These are phyloP conservation scores for Coptodon bakossiorum DNA, from an alignment of 2,113 vertebrate species.

Conservation along the genomic window DNA sequence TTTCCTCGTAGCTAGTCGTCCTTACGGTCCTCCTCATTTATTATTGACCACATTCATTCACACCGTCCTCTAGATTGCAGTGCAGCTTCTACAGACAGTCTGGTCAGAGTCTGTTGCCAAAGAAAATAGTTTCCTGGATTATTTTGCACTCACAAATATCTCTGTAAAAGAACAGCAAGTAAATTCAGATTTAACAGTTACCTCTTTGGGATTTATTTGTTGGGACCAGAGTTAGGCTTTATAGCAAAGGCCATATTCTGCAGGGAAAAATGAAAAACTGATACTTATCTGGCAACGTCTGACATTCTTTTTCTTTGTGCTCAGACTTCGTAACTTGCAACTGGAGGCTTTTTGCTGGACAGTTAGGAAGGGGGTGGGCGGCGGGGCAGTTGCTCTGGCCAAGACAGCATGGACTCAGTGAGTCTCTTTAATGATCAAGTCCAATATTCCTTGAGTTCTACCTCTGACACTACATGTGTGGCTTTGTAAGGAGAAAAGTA, in stretches of 20 bases:
- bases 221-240: neutral
- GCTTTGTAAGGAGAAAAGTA: conserved; percentile 11
- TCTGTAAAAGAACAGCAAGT: neutral
- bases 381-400: neutral
- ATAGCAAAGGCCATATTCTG: neutral
- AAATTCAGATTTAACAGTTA: neutral
- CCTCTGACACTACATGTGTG: neutral
- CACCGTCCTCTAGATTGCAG: conserved; percentile 61
- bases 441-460: conserved; percentile 14
- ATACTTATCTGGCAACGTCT: neutral
- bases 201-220: neutral
- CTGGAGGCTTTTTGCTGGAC: neutral
- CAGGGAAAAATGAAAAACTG: neutral
- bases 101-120: neutral
- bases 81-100: conserved; percentile 23
- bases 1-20: conserved; percentile 64
- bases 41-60: conserved; percentile 75
- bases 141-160: neutral
- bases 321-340: neutral
- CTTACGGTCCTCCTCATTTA: conserved; percentile 71
- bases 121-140: neutral
- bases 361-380: neutral
- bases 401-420: neutral
- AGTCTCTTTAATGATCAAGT: neutral
- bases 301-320: neutral